These are phyloP conservation scores for Melanerpes formicivorus DNA, from an alignment of 2,113 vertebrate genomes.

Conservation along the genomic window DNA sequence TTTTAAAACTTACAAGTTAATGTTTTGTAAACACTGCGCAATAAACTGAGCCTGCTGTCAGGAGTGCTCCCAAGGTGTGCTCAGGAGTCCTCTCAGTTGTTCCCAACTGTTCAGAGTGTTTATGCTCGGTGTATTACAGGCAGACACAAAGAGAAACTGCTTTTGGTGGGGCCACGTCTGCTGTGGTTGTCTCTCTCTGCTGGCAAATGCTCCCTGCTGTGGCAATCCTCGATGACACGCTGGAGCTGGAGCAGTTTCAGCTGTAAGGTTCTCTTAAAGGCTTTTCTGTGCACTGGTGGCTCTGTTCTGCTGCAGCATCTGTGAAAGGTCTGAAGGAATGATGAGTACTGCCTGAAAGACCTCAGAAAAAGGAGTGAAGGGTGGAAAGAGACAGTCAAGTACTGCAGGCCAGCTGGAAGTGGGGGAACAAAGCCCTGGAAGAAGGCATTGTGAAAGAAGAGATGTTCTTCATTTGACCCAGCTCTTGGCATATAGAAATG, in stretches of 20 bases:
- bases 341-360: not conserved
- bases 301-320: not conserved
- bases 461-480: not conserved
- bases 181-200: not conserved
- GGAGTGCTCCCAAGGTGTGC: not conserved
- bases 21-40: not conserved
- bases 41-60: not conserved
- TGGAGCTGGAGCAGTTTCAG: not conserved
- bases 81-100: not conserved
- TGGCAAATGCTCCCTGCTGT: not conserved
- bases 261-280: not conserved
- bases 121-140: not conserved
- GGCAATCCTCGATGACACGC: not conserved
- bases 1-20: not conserved
- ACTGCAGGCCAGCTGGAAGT: constrained; percentile 13
- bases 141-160: not conserved
- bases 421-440: constrained; percentile 26
- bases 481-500: constrained; percentile 35
- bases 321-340: not conserved
- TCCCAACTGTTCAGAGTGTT: not conserved
- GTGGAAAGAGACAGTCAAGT: constrained; percentile 17
- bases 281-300: not conserved
- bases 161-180: not conserved
- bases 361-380: not conserved
- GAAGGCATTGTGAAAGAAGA: not conserved